phyloP scores from a whole-genome alignment of 2,797 vertebrate genomes.

The Halcyon chelicuti region DNA sequence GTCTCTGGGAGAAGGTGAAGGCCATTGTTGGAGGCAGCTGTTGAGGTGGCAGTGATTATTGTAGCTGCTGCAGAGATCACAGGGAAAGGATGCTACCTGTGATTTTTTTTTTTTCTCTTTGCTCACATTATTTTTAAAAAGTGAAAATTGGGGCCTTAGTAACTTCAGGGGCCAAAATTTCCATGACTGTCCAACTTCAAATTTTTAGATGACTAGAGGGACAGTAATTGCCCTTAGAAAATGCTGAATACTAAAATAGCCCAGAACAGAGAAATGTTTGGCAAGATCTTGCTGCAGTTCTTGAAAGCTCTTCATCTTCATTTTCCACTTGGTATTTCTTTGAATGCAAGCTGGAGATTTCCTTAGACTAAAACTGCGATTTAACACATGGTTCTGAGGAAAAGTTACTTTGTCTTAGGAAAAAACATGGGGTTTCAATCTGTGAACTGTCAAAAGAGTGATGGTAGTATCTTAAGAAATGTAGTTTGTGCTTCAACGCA shows the following conservation, averaged over 20 bases:
- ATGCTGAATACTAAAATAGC: neutral
- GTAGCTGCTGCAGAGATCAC: neutral
- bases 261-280: neutral
- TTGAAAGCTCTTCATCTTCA: neutral
- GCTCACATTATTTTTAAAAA: neutral
- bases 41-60: neutral
- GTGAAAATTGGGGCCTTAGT: neutral
- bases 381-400: neutral
- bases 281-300: neutral
- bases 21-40: neutral
- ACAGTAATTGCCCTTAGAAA: neutral
- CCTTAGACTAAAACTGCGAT: neutral
- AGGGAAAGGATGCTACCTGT: neutral
- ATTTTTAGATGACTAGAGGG: neutral
- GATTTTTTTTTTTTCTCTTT: neutral
- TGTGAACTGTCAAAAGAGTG: neutral
- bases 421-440: neutral
- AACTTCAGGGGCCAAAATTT: neutral
- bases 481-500: neutral
- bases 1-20: neutral
- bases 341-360: neutral
- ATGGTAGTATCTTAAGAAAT: neutral
- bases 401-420: neutral
- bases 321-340: neutral
- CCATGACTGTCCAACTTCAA: fast-evolving